Evolutionary conservation across 2,113 vertebrate species (phyloP).

Genomic region (Microcebus griseorufus): DNA sequence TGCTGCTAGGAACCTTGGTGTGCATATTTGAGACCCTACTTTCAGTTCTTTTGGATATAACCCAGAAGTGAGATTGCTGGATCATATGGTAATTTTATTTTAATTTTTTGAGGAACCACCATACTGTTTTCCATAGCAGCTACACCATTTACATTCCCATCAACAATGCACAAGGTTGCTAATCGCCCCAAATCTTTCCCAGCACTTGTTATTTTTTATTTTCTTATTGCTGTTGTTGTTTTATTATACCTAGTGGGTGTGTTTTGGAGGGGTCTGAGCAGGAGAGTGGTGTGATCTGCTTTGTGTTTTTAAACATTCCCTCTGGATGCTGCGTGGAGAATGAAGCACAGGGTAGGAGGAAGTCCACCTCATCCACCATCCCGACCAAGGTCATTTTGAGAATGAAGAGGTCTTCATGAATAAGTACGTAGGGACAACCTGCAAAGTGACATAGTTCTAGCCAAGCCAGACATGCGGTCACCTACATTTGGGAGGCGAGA

Average conservation of each 20-base stretch:
- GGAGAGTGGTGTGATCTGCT: background rate
- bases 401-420: background rate
- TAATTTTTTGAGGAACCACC: background rate
- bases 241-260: background rate
- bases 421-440: background rate
- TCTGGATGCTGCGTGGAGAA: background rate
- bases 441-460: background rate
- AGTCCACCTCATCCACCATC: background rate
- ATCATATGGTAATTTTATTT: background rate
- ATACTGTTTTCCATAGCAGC: background rate
- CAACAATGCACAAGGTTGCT: background rate
- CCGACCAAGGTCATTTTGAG: background rate
- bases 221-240: background rate
- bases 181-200: background rate
- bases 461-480: background rate
- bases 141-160: background rate
- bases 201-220: background rate
- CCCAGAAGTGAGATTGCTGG: background rate
- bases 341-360: too few relatives aligned
- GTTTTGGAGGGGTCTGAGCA: background rate
- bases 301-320: background rate
- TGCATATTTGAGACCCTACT: background rate
- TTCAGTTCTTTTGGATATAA: background rate
- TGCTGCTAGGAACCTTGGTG: background rate
- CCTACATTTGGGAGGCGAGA: background rate